Evolutionary conservation across 1,140 invertebrate genomes (phyloP), one percentile per base, ranked within the genome.

Genomic region (Tetranychus urticae): DNA sequence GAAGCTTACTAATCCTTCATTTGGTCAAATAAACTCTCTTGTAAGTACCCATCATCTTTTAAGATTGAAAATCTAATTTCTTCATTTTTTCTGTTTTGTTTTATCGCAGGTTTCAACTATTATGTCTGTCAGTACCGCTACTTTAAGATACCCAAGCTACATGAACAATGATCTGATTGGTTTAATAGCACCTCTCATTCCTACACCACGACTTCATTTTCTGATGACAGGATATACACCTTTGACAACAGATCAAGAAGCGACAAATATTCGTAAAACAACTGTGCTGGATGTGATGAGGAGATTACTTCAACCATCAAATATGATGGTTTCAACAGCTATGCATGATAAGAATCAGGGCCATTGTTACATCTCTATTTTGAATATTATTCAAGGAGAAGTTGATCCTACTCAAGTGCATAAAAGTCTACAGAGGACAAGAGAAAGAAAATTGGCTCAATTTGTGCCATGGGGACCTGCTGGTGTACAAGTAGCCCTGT

Each of bases 81-180:
- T 10, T 0, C 1, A 34, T 56, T 14, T 36, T 36, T 5, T 1
- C 0, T 12, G 1, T 31, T 36, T 64, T 64, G 23, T 48, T 65
- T 62, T 59, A 0, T 23, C 23, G 23, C 47, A 72, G 69, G 71
- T 77, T 5, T 96, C 91, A 8, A 97, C 89, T 14, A 96, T 98
- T 57, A 97, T 98, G 93, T 92, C 90, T 57, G 88, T 91, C 12
- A 90, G 87, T 62, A 98, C 93, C 5, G 84, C 91, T 5, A 96
- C 91, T 2, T 71, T 96, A 54, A 80, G 84, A 66, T 98, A 97
- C 77, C 93, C 93, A 31, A 92, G 90, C 2, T 97, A 96, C 72
- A 96, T 97, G 88, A 96, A 97, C 72, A 97, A 97, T 73, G 92
- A 97, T 75, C 77, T 98, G 39, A 89, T 94, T 71, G 90, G 91